These are phyloP conservation scores for Cryptocephalus moraei DNA, from an alignment of 2,888 invertebrate species.

Conservation along the genomic window DNA sequence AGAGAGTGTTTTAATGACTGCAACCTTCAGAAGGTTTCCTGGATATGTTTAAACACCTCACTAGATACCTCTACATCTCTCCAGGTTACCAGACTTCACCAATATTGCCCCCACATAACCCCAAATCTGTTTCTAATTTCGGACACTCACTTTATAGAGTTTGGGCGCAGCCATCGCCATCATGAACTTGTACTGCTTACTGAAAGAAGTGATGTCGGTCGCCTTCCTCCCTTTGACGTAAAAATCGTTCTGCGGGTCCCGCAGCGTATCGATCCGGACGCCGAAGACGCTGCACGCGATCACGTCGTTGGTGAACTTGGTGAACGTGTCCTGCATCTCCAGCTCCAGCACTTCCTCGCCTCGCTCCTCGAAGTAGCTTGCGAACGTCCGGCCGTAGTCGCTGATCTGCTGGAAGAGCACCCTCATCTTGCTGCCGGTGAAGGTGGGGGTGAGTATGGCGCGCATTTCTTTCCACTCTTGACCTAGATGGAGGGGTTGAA, in stretches of 20 bases:
- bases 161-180: not conserved
- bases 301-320: not conserved
- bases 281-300: not conserved
- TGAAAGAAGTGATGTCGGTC: not conserved
- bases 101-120: no score
- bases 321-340: not conserved
- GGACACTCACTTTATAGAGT: not conserved
- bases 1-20: no score
- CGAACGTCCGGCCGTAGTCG: not conserved
- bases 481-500: not conserved
- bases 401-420: not conserved
- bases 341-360: not conserved
- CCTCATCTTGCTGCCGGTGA: slow-evolving; percentile 18
- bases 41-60: no score
- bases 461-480: not conserved
- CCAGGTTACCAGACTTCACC: no score
- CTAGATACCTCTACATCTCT: no score
- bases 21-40: no score
- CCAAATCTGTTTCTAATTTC: no score
- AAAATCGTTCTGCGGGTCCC: not conserved
- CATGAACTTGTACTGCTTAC: not conserved
- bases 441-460: not conserved
- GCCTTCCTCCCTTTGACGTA: not conserved
- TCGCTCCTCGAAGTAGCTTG: not conserved
- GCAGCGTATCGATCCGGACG: not conserved